A percentile compares a stretch with the other conserved stretches of the same genome.
Conservation (phyloP, 1,140 invertebrate genomes). For the Drosophila sechellia region DNA sequence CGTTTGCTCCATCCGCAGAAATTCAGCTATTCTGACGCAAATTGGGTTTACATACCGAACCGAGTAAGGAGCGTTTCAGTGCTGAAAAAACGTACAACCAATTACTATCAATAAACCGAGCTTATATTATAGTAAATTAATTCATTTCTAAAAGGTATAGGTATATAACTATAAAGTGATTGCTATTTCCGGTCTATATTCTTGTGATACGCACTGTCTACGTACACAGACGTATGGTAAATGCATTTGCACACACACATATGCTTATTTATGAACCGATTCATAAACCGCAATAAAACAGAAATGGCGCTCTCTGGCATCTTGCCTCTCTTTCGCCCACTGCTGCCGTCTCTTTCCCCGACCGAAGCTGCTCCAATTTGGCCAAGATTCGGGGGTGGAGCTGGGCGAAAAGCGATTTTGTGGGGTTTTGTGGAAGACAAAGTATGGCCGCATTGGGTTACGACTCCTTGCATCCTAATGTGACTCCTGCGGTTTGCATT, state of each 20-base stretch:
- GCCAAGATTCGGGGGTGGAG: slow-evolving; percentile 12
- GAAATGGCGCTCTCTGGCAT: slow-evolving; percentile 46
- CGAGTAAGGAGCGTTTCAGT: slow-evolving; percentile 4
- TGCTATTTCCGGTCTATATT: not conserved
- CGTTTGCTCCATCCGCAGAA: slow-evolving; percentile 45
- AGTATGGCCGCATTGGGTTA: slow-evolving; percentile 62
- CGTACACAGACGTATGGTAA: slow-evolving; percentile 14
- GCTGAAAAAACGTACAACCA: not conserved
- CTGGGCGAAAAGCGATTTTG: slow-evolving; percentile 2
- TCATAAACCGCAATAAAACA: slow-evolving; percentile 76
- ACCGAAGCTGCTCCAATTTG: slow-evolving; percentile 45
- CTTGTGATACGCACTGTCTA: not conserved
- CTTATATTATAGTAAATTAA: not conserved
- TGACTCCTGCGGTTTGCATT: slow-evolving; percentile 75
- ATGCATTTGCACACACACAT: slow-evolving; percentile 29
- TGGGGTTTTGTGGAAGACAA: slow-evolving; percentile 49
- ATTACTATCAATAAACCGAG: not conserved
- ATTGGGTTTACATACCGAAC: slow-evolving; percentile 55
- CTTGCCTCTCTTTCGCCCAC: slow-evolving; percentile 39
- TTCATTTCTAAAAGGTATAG: not conserved
- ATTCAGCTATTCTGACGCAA: slow-evolving; percentile 60
- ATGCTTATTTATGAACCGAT: slow-evolving; percentile 76
- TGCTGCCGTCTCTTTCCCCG: not conserved
- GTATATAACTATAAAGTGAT: not conserved
- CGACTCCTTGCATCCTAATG: slow-evolving; percentile 62